Conservation (phyloP, 2,113 vertebrate species). For the Pyxicephalus adspersus region DNA sequence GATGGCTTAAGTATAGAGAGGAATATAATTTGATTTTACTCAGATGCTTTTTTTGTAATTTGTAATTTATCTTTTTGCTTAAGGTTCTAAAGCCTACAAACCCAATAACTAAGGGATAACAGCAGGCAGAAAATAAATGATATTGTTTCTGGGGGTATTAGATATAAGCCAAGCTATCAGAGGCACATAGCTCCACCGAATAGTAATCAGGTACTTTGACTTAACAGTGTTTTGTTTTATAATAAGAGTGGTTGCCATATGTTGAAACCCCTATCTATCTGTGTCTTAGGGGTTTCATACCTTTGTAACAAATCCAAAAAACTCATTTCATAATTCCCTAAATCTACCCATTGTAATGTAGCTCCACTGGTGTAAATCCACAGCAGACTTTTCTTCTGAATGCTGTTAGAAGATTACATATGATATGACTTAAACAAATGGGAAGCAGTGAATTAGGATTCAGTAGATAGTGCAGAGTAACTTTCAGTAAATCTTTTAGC, state of each 20-base stretch:
- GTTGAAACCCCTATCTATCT: slow-evolving; percentile 79
- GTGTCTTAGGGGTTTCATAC: slow-evolving; percentile 75
- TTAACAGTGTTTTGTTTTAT: slow-evolving; percentile 86
- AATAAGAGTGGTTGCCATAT: slow-evolving; percentile 85
- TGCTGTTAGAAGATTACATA: slow-evolving; percentile 77
- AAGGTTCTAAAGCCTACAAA: slow-evolving; percentile 87
- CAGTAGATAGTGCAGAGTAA: slow-evolving; percentile 76
- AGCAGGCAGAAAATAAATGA: slow-evolving; percentile 93
- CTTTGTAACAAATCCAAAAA: slow-evolving; percentile 84
- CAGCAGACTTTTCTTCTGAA: slow-evolving; percentile 85
- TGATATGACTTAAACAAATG: slow-evolving; percentile 69
- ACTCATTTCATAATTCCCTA: slow-evolving; percentile 90
- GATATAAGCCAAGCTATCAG: slow-evolving; percentile 87
- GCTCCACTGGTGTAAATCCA: slow-evolving; percentile 89
- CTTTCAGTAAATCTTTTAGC: slow-evolving; percentile 79
- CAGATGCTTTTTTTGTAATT: slow-evolving; percentile 77
- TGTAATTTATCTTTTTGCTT: slow-evolving; percentile 87
- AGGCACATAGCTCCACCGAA: slow-evolving; percentile 90
- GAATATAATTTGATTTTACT: slow-evolving; percentile 79
- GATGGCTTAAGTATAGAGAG: slow-evolving; percentile 63
- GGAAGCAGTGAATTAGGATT: slow-evolving; percentile 78
- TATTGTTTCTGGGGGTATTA: slow-evolving; percentile 95
- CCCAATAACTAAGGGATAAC: slow-evolving; percentile 90
- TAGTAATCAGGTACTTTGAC: slow-evolving; percentile 99
- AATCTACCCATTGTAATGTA: slow-evolving; percentile 97